Evolutionary conservation across 2,113 vertebrate genomes (phyloP), one percentile per base, ranked within the genome.

Genomic region (Toxotes jaculatrix): DNA sequence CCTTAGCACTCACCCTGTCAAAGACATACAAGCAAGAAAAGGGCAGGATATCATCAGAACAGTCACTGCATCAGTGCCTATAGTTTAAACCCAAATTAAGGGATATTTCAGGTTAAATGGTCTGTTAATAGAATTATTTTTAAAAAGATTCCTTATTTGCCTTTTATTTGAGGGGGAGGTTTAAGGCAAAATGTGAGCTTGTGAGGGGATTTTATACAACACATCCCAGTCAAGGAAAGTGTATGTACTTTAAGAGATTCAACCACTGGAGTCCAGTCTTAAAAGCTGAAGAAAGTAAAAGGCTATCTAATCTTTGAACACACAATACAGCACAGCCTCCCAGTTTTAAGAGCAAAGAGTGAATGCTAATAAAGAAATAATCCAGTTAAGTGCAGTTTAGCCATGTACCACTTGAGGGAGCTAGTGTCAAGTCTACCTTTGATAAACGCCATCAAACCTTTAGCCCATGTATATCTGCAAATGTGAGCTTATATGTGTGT

Each of bases 1-100:
- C 49, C 67, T 45, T 21, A 45, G 51, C 56, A 65, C 27, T 61
- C 75, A 36, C n/a, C 55, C 76, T 64, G 43, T 72, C 76, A 79
- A 47, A 86, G 40, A 75, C 53, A 14, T 21, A 19, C 42, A 63
- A 42, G 65, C 23, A 36, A 62, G 47, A 56, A 65, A 64, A 79
- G 67, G 66, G 1, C 60, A n/a, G 53, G 2, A 8, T 27, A 55
- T 42, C 19, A 70, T 31, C 23, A 74, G 34, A 70, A 19, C 19
- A 45, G 34, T 62, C 23, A 14, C 38, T 31, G 13, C 14, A 12
- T 71, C 6, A 9, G 21, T 65, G 23, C 23, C n/a, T 5, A 6
- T 32, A 43, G 36, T 57, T 19, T 14, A 19, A 6, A 23, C 0
- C 51, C n/a, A 34, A 34, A 40, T 43, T 7, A 43, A 61, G 27